These are phyloP conservation scores for Drosophila imparisetae DNA, from an alignment of 2,888 invertebrate species.

Conservation along the genomic window DNA sequence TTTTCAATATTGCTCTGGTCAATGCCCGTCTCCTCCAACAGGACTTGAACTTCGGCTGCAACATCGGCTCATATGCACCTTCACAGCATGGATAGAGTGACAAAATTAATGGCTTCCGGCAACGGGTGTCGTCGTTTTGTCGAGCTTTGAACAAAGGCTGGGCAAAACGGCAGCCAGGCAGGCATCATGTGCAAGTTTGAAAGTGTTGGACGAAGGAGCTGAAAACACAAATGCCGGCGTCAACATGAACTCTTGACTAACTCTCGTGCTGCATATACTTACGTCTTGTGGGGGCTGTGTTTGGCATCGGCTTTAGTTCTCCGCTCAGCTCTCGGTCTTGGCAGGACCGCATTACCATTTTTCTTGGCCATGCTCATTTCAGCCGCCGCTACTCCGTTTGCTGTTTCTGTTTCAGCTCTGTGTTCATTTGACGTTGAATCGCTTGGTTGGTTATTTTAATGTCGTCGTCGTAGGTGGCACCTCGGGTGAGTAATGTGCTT, in stretches of 20 bases:
- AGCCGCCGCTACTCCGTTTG: constrained; percentile 40
- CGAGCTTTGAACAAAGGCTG: constrained; percentile 56
- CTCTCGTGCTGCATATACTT: constrained; percentile 61
- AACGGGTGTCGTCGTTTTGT: constrained; percentile 68
- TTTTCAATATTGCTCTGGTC: constrained; percentile 65
- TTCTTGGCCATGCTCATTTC: constrained; percentile 76
- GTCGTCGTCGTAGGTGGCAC: constrained; percentile 65
- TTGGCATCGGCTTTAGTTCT: constrained; percentile 19
- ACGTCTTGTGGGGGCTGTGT: constrained; percentile 17
- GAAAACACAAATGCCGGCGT: constrained; percentile 25
- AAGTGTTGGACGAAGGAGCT: constrained; percentile 30
- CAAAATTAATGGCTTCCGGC: constrained; percentile 81
- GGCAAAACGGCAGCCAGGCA: constrained; percentile 24
- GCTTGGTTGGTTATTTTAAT: constrained; percentile 78
- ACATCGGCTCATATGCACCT: constrained; percentile 53
- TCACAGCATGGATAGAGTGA: constrained; percentile 65
- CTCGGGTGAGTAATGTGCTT: constrained; percentile 80
- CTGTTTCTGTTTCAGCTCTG: constrained; percentile 63
- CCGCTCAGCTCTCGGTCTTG: constrained; percentile 24
- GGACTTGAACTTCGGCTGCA: constrained; percentile 12
- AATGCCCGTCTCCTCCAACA: constrained; percentile 32
- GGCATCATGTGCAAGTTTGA: constrained; percentile 52
- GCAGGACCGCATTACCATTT: constrained; percentile 71
- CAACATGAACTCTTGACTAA: constrained; percentile 60
- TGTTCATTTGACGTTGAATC: constrained; percentile 78